phyloP scores from a whole-genome alignment of 2,888 invertebrate genomes.

The Cordilura impudica region DNA sequence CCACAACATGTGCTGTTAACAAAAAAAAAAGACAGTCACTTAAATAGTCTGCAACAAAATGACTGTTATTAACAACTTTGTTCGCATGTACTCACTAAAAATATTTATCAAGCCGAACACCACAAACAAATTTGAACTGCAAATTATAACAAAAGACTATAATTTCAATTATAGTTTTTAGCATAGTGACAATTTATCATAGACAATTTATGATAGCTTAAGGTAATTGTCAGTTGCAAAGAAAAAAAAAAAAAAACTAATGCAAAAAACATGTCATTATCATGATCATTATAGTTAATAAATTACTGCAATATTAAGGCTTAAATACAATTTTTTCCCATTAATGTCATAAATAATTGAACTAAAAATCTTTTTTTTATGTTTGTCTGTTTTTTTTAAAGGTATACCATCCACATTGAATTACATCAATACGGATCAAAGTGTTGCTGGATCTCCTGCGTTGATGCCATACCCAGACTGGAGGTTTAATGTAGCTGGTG shows the following conservation, averaged over 20 bases:
- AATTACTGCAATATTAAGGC: too few species aligned
- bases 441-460: conserved; percentile 84
- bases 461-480: conserved; percentile 89
- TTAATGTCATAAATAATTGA: background rate
- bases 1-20: background rate
- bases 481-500: conserved; percentile 86
- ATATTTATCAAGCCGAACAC: too few species aligned
- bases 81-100: too few species aligned
- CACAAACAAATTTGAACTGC: too few species aligned
- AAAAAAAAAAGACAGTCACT: background rate
- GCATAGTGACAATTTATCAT: background rate
- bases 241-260: too few species aligned
- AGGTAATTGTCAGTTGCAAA: background rate
- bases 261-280: background rate
- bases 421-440: conserved; percentile 85
- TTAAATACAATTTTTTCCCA: background rate
- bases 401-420: conserved; percentile 90
- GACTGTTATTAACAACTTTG: too few species aligned
- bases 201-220: background rate
- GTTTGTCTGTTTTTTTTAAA: conserved; percentile 70
- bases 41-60: too few species aligned
- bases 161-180: background rate
- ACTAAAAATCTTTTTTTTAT: background rate
- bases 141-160: background rate
- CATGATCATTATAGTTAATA: background rate